phyloP scores from a whole-genome alignment of 1,140 invertebrate genomes.

The Trichonephila clavipes region DNA sequence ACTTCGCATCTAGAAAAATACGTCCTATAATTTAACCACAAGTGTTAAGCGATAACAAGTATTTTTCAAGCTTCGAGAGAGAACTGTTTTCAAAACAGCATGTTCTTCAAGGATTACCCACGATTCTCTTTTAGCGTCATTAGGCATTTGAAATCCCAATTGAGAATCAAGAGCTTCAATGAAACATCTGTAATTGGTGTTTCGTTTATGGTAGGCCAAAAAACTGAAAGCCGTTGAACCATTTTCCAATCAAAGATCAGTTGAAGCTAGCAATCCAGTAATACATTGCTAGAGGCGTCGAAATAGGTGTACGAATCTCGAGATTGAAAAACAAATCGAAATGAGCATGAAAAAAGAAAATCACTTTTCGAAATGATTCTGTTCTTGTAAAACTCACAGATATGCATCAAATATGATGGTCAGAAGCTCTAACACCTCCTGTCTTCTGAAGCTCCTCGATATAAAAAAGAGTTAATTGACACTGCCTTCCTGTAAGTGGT shows the following conservation, averaged over 20 bases:
- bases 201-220: neutral
- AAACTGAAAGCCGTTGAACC: neutral
- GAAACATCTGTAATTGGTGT: neutral
- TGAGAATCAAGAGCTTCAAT: neutral
- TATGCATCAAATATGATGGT: slow-evolving; percentile 75
- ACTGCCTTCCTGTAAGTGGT: neutral
- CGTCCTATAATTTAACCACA: neutral
- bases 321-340: neutral
- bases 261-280: neutral
- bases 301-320: neutral
- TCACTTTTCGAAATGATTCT: slow-evolving; percentile 5
- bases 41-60: slow-evolving; percentile 27
- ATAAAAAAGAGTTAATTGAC: slow-evolving; percentile 34
- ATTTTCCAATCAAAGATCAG: neutral
- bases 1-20: slow-evolving; percentile 47
- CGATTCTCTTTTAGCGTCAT: neutral
- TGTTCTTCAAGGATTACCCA: neutral
- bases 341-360: slow-evolving; percentile 8
- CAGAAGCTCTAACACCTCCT: slow-evolving; percentile 67
- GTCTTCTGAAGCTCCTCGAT: slow-evolving; percentile 57
- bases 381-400: slow-evolving; percentile 69
- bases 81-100: neutral
- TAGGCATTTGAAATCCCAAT: neutral
- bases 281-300: neutral
- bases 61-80: neutral